These are phyloP conservation scores for Myiotriccus ornatus DNA, from an alignment of 2,797 vertebrate genomes.

Conservation along the genomic window DNA sequence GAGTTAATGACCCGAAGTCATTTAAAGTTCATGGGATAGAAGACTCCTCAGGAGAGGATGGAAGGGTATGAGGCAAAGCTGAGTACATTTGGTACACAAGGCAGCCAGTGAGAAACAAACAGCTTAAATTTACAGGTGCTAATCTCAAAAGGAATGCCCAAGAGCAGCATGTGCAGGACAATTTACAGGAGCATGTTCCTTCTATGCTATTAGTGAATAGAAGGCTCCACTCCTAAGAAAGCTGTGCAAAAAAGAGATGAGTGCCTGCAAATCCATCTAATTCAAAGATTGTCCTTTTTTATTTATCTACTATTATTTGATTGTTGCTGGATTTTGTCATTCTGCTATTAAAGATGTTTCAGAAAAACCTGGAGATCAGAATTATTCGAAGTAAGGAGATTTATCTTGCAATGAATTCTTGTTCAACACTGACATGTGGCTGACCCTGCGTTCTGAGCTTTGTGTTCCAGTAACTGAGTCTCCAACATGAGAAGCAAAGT, in stretches of 20 bases:
- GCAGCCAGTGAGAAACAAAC: background rate
- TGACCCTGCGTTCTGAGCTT: background rate
- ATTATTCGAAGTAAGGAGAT: background rate
- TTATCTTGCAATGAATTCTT: background rate
- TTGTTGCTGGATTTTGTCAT: background rate
- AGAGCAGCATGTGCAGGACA: background rate
- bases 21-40: background rate
- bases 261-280: background rate
- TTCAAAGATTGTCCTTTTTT: background rate
- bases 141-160: background rate
- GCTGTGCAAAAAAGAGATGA: background rate
- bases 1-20: background rate
- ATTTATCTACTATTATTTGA: background rate
- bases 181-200: background rate
- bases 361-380: background rate
- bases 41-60: background rate
- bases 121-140: background rate
- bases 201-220: background rate
- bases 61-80: background rate
- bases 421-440: background rate
- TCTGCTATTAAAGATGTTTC: background rate
- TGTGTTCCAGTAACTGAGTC: background rate
- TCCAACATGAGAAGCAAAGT: background rate
- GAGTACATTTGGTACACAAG: background rate
- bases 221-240: background rate